Evolutionary conservation across 2,113 vertebrate species (phyloP).

Genomic region (Aleadryas rufinucha): DNA sequence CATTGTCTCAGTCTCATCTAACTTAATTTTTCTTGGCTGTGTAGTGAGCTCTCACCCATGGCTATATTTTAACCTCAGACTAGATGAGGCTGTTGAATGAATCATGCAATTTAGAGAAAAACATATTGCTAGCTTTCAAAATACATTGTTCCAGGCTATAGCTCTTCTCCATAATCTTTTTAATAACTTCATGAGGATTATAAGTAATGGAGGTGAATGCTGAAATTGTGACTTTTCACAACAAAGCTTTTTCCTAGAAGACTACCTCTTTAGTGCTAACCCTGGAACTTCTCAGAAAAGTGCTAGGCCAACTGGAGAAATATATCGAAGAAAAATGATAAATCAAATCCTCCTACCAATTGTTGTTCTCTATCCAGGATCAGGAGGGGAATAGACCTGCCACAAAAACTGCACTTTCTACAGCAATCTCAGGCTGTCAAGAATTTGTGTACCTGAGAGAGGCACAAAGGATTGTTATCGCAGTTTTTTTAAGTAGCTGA

Average conservation of each 20-base stretch:
- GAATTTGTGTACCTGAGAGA: neutral
- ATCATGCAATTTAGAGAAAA: neutral
- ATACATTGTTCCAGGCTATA: neutral
- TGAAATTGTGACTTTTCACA: neutral
- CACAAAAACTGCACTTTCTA: neutral
- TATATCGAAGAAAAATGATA: neutral
- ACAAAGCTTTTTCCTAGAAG: neutral
- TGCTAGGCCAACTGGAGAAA: neutral
- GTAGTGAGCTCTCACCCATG: neutral
- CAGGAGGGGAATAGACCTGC: neutral
- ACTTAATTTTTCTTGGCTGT: neutral
- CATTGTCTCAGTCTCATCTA: neutral
- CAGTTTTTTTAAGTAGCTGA: neutral
- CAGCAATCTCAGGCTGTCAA: neutral
- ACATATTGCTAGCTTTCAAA: rapidly evolving
- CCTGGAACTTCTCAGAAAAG: neutral
- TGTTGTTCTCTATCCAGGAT: neutral
- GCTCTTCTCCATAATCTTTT: neutral
- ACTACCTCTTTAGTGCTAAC: neutral
- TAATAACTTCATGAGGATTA: neutral
- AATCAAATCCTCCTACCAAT: neutral
- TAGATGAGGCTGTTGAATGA: neutral
- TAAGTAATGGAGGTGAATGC: neutral
- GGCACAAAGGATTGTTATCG: neutral
- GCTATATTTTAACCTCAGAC: neutral